Evolutionary conservation across 2,888 invertebrate genomes (phyloP).

Genomic region (Nysson spinosus): DNA sequence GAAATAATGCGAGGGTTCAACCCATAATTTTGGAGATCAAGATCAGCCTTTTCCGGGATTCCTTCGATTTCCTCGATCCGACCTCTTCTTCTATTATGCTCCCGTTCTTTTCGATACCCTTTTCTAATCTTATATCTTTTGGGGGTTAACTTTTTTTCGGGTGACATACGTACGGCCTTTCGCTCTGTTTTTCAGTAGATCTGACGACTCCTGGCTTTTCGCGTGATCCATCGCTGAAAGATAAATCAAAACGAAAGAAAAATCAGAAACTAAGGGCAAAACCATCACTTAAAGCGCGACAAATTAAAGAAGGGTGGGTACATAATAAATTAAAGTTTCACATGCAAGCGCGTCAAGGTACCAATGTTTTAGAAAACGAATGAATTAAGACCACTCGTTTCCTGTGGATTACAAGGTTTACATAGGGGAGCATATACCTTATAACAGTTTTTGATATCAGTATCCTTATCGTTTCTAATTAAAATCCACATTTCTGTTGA

Average conservation of each 20-base stretch:
- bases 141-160: conserved; percentile 56
- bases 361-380: no score
- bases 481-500: no score
- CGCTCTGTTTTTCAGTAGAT: conserved; percentile 55
- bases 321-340: neutral
- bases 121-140: conserved; percentile 12
- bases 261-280: conserved; percentile 57
- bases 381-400: no score
- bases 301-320: neutral
- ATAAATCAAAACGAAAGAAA: conserved; percentile 65
- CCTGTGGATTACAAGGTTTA: no score
- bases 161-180: conserved; percentile 49
- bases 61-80: neutral
- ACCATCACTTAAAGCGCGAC: neutral
- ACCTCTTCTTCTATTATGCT: neutral
- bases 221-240: conserved; percentile 72
- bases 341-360: no score
- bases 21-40: no score
- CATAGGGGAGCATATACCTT: no score
- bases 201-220: conserved; percentile 54
- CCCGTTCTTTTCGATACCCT: neutral
- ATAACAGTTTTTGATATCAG: no score
- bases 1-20: no score
- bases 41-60: neutral
- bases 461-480: no score